Conservation (phyloP, 1,140 invertebrate species). For the Conopomorpha cramerella region DNA sequence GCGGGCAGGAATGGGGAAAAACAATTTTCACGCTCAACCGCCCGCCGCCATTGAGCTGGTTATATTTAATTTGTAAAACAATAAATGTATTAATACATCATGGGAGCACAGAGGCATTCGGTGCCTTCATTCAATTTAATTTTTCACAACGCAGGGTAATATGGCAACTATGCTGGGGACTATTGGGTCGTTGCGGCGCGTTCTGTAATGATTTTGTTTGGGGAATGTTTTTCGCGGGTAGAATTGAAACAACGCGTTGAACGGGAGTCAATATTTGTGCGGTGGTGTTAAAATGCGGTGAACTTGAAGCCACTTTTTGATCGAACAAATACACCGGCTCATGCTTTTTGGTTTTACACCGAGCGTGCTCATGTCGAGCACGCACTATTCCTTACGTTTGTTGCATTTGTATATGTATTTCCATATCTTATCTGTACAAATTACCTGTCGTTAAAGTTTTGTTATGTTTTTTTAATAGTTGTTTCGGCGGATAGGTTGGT, state of each 20-base stretch:
- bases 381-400: too few relatives aligned
- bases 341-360: too few relatives aligned
- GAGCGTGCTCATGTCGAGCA: too few relatives aligned
- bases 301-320: constrained; percentile 25
- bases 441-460: too few relatives aligned
- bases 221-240: constrained; percentile 41
- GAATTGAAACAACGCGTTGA: constrained; percentile 44
- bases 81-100: constrained; percentile 54
- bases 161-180: constrained; percentile 40
- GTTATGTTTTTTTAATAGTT: too few relatives aligned
- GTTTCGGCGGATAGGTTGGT: too few relatives aligned
- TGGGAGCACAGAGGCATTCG: constrained; percentile 10
- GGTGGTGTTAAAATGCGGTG: constrained; percentile 12
- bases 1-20: too few relatives aligned
- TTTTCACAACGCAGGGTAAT: constrained; percentile 47
- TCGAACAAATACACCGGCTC: too few relatives aligned
- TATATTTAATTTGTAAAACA: constrained; percentile 53
- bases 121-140: constrained; percentile 40
- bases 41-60: constrained; percentile 18
- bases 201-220: constrained; percentile 44
- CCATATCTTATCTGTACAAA: too few relatives aligned
- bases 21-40: background rate
- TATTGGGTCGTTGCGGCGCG: constrained; percentile 23
- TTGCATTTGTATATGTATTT: too few relatives aligned
- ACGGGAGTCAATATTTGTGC: constrained; percentile 45